A percentile compares a stretch with the other conserved stretches of the same genome.
phyloP scores from a whole-genome alignment of 1,140 invertebrate genomes.

The Leptoteleia sp. region DNA sequence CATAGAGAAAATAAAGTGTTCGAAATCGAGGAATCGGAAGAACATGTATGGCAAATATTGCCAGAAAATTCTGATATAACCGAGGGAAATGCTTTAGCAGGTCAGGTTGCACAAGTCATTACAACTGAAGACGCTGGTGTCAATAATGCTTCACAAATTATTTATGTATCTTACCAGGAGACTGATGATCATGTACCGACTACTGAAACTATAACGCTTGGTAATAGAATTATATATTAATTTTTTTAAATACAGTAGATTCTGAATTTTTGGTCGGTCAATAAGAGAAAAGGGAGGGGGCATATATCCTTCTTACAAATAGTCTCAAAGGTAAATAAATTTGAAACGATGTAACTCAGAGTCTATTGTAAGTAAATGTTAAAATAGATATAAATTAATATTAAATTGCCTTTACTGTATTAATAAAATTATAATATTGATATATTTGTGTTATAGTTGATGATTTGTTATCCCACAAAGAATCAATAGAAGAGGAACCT shows the following conservation, averaged over 20 bases:
- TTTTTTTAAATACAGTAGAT: too few relatives aligned
- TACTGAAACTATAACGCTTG: conserved; percentile 76
- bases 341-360: too few relatives aligned
- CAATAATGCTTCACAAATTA: conserved; percentile 48
- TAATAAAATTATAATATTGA: background rate
- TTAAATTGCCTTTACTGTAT: too few relatives aligned
- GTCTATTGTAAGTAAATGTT: too few relatives aligned
- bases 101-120: conserved; percentile 53
- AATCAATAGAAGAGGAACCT: conserved; percentile 36
- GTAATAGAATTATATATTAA: too few relatives aligned
- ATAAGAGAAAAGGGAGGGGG: too few relatives aligned
- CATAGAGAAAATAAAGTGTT: conserved; percentile 71
- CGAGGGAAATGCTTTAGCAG: conserved; percentile 10
- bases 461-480: too few relatives aligned
- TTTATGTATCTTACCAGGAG: conserved; percentile 59
- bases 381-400: too few relatives aligned
- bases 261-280: too few relatives aligned
- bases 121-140: conserved; percentile 18
- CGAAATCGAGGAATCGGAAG: conserved; percentile 65
- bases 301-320: too few relatives aligned
- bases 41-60: conserved; percentile 76
- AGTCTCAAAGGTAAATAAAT: too few relatives aligned
- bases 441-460: conserved; percentile 64
- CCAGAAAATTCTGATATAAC: conserved; percentile 43
- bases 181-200: conserved; percentile 76